Base-by-base conservation (phyloP, 1,140 invertebrate genomes). In the Lasioglossum albipes region DNA sequence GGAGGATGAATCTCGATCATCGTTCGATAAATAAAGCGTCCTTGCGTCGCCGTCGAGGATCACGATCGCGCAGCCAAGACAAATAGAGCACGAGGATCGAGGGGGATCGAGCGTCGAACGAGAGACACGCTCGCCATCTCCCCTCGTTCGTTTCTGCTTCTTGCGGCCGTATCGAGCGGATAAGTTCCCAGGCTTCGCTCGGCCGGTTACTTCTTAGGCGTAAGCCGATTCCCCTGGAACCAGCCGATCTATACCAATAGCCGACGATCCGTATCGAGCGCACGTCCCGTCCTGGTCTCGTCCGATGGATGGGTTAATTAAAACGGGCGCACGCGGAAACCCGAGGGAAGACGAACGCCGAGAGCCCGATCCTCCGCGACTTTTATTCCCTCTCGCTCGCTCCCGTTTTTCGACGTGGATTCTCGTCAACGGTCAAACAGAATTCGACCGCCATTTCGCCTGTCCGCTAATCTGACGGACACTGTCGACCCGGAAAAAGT, bases 181-280 rank as follows among this genome's bases (percentile, higher is more conserved):
- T 79, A 88, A 68, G 79, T 88, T 88, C 80, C 79, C 86, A 88
- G 86, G 84, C 84, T 88, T 83, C 72, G 57, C 77, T 69, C 64
- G 66, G 69, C 85, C 68, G 75, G 84, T 86, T 86, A 88, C 64
- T 86, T 84, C 80, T 88, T 87, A 71, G 54, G 68, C 71, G 61
- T 85, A 77, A 75, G 52, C 78, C 54, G 83, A 79, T 69, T 79
- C 45, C 64, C 67, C 49, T 74, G 66, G 36, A 82, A 84, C 70
- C 79, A 36, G 69, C 67, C 77, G 78, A 81, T 66, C 67, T 85
- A 77, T 75, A 84, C 57, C 61, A 64, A 72, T 74, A 49, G 36
- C 42, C 64, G 57, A 61, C 75, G 61, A 68, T 83, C 81, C 77
- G 64, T 78, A 75, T 75, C 70, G 54, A 67, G 61, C 59, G n/a